A percentile compares a stretch with the other conserved stretches of the same genome.
These are phyloP conservation scores for Rallus limicola DNA, from an alignment of 2,113 vertebrate species.

Conservation along the genomic window DNA sequence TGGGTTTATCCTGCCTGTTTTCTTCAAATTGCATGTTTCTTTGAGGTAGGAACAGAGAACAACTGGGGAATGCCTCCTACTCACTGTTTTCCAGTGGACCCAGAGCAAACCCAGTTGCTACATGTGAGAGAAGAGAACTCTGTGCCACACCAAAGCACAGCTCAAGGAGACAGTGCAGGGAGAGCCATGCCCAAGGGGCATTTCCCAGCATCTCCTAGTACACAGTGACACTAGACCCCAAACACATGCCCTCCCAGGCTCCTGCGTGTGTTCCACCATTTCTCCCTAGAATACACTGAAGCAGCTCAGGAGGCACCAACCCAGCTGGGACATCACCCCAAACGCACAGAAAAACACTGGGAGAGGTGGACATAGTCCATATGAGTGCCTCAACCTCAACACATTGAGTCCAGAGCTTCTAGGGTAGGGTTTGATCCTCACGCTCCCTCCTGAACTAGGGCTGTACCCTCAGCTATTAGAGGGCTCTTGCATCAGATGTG, in stretches of 20 bases:
- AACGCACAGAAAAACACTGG: not conserved
- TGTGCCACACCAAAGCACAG: not conserved
- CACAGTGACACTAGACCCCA: not conserved
- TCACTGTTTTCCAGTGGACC: not conserved
- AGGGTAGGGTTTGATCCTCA: not conserved
- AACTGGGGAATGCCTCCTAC: not conserved
- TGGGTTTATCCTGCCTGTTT: slow-evolving; percentile 5
- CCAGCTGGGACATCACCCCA: not conserved
- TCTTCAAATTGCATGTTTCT: not conserved
- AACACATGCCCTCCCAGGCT: not conserved
- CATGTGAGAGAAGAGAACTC: not conserved
- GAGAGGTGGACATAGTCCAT: not conserved
- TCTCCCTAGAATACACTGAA: not conserved
- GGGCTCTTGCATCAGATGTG: not conserved
- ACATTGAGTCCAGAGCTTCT: not conserved
- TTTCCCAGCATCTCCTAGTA: not conserved
- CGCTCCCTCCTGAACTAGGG: not conserved
- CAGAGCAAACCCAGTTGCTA: rapidly evolving
- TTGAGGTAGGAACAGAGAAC: not conserved
- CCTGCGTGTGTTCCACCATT: rapidly evolving
- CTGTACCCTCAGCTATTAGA: not conserved
- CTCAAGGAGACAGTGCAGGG: rapidly evolving
- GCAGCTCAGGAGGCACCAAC: not conserved
- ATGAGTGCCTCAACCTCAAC: not conserved
- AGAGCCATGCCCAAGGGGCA: rapidly evolving